Evolutionary conservation across 2,113 vertebrate genomes (phyloP), one percentile per base, ranked within the genome.

Genomic region (Plecturocebus donacophilus): DNA sequence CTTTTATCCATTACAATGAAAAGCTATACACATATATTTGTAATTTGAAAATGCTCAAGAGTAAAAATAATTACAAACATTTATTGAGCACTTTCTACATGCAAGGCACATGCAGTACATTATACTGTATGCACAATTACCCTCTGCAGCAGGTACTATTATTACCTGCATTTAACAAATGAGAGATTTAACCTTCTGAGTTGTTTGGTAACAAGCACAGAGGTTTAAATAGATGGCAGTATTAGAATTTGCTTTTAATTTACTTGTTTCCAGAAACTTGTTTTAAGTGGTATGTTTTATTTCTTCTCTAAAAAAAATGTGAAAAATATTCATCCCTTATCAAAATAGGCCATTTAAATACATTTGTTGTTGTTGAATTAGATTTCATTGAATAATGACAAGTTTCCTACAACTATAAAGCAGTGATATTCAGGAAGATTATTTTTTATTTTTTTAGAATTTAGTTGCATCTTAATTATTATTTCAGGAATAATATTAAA

Each of bases 381-480:
- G 79, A 76, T 66, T 81, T 20, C 17, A 87, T 40, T 73, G 23
- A 81, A 80, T 81, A 86, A 77, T 88, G 27, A 52, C n/a, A 93
- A 40, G 87, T 89, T 96, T 58, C 23, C 75, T 3, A 61, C 2
- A 91, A 61, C 87, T 58, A 87, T 95, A 89, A 93, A 76, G 66
- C 4, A 64, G 16, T 68, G 32, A 76, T 30, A n/a, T 83, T 79
- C 21, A 89, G 35, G 79, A 79, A 86, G 52, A 56, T 61, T 17
- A 23, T 8, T 9, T 84, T 88, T 79, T 30, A 64, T 64, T 49
- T 8, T 83, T 87, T 77, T 20, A 81, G 80, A 9, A n/a, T 95
- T 95, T 54, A 32, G 6, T 80, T 85, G 9, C n/a, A 38, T 79
- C n/a, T 76, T 93, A 95, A 79, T 66, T 90, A 80, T 79, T 66